These are phyloP conservation scores for Bradysia coprophila DNA, from an alignment of 1,140 invertebrate genomes.

Conservation along the genomic window DNA sequence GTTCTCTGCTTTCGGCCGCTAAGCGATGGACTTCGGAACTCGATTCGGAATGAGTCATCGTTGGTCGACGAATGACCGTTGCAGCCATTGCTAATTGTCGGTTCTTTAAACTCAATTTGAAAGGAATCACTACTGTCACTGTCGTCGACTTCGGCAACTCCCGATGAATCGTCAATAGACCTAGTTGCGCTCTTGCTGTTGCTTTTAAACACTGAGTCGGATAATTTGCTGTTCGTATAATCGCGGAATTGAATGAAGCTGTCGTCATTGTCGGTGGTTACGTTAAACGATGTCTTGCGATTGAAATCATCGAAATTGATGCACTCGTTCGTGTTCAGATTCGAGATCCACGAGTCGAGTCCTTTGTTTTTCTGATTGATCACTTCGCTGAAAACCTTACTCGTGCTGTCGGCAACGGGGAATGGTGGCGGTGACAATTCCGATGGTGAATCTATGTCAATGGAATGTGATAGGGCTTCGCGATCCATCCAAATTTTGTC, in stretches of 20 bases:
- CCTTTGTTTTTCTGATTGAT: not conserved
- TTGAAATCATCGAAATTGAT: slow-evolving; percentile 1
- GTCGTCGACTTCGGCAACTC: not conserved
- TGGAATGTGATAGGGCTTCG: slow-evolving; percentile 18
- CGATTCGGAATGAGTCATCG: not conserved
- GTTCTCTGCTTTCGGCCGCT: not conserved
- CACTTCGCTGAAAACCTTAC: not conserved
- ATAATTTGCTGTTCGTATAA: slow-evolving; percentile 3
- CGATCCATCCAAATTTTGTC: slow-evolving; percentile 43
- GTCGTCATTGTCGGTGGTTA: slow-evolving; percentile 6
- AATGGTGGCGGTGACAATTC: slow-evolving; percentile 7
- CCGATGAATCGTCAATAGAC: not conserved
- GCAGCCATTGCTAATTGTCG: not conserved
- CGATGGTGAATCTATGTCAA: slow-evolving; percentile 15
- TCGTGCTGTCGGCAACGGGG: not conserved
- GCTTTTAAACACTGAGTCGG: not conserved
- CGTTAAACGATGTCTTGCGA: slow-evolving; percentile 1
- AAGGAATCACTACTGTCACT: not conserved
- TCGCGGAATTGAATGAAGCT: slow-evolving; percentile 16
- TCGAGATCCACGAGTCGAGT: not conserved
- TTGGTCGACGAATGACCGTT: not conserved
- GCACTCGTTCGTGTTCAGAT: slow-evolving; percentile 2
- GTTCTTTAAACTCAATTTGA: not conserved
- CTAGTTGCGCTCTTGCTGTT: not conserved
- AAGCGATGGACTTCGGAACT: not conserved